Conservation (phyloP, 2,888 invertebrate species). For the Eurytoma californica region DNA sequence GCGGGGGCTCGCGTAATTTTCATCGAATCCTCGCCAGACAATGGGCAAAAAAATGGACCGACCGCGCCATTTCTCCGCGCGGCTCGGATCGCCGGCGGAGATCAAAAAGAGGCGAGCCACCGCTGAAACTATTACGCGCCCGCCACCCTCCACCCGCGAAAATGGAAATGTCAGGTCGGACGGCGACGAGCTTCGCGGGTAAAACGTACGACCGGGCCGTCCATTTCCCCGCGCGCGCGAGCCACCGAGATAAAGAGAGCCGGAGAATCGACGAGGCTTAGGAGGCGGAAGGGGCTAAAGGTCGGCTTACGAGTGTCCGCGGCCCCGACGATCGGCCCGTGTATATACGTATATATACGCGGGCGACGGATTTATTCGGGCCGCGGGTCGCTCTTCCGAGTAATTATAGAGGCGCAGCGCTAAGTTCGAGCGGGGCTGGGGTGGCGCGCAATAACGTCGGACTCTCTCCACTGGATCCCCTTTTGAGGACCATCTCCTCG, state of each 20-base stretch:
- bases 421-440: background rate
- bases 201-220: conserved; percentile 16
- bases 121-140: background rate
- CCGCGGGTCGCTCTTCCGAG: background rate
- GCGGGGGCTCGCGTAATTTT: background rate
- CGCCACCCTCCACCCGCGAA: conserved; percentile 18
- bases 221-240: conserved; percentile 12
- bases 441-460: background rate
- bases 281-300: conserved; percentile 1
- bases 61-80: background rate
- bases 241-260: conserved; percentile 43
- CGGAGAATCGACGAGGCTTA: conserved; percentile 40
- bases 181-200: background rate
- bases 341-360: background rate
- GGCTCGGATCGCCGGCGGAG: background rate
- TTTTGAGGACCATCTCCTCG: background rate
- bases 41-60: background rate
- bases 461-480: background rate
- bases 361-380: conserved; percentile 26
- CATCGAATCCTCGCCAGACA: background rate
- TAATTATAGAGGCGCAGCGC: conserved; percentile 27
- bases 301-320: conserved; percentile 30
- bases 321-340: background rate
- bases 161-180: conserved; percentile 51
- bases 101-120: background rate